A percentile compares a stretch with the other conserved stretches of the same genome.
These are phyloP conservation scores for Pipistrellus kuhlii DNA, from an alignment of 2,797 vertebrate genomes.

Conservation along the genomic window DNA sequence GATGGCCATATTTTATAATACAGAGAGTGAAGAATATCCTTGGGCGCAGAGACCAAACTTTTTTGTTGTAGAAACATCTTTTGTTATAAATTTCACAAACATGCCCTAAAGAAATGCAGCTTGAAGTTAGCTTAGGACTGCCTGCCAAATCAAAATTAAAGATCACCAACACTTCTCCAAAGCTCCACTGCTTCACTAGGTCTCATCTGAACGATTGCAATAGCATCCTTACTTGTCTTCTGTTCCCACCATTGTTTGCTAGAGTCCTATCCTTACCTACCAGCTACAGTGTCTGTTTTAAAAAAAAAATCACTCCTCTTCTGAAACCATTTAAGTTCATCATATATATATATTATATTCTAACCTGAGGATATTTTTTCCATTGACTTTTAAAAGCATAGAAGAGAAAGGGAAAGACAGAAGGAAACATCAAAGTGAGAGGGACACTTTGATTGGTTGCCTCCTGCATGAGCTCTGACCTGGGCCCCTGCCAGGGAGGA, in stretches of 20 bases:
- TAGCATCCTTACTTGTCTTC: not conserved
- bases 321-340: not conserved
- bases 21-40: not conserved
- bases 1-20: not conserved
- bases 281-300: not conserved
- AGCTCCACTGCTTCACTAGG: not conserved
- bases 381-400: no score
- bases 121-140: not conserved
- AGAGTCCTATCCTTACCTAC: not conserved
- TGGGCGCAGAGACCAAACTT: not conserved
- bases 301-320: not conserved
- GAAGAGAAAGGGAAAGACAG: no score
- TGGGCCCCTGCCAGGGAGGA: no score
- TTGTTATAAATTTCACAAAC: conserved; percentile 4
- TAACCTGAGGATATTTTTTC: no score
- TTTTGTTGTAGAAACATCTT: not conserved
- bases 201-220: not conserved
- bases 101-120: not conserved
- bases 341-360: no score
- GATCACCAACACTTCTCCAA: not conserved
- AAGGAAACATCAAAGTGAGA: no score
- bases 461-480: no score
- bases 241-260: no score
- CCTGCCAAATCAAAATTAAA: not conserved
- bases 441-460: no score